Base-by-base conservation (phyloP, 2,113 vertebrate species). In the Rhinoderma darwinii region DNA sequence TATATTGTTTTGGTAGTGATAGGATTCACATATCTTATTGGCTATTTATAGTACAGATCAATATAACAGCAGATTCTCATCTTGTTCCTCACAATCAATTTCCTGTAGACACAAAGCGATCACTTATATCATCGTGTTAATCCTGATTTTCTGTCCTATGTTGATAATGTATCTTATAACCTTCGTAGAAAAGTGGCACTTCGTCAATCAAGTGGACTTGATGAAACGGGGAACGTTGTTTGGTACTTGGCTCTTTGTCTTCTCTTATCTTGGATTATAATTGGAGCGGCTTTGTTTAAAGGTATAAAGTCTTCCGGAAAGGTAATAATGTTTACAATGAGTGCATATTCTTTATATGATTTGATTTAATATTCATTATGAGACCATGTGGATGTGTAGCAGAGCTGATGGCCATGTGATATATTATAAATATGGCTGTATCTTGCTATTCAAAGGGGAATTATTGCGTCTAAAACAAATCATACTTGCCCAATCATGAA, bases 221-320 rank as follows among this genome's bases (percentile, higher is more conserved):
- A 95, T 0, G 96, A 99, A 70, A 97, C 97, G 0, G 98, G 97
- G 30, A 88, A 84, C 14, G 83, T 99, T 2, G 96, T 99, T 30
- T 99, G 98, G 98, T 96, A 97, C 88, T 90, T 99, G 92, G 97
- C 97, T 0, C 96, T 99, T 63, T 99, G 96, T 90, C 96, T 99
- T 54, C 94, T 99, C 84, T 92, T 99, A 22, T 91, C 94, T 66
- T 97, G 97, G 94, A 87, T 96, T 0, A 88, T 99, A 25, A 94
- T 97, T 35, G 94, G 89, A 80, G 95, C 93, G 14, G 95, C 93
- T 0, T 89, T 99, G 35, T 95, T 95, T 89, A 98, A 94, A 95
- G 97, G 98, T 88, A 98, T 99, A 89, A 98, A 98, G 89, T 98
- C 98, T 68, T 98, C 98, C 27, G 98, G 98, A 70, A 99, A 99